Evolutionary conservation across 2,113 vertebrate genomes (phyloP), one percentile per base, ranked within the genome.

Genomic region (Boulengeromyrus knoepffleri): DNA sequence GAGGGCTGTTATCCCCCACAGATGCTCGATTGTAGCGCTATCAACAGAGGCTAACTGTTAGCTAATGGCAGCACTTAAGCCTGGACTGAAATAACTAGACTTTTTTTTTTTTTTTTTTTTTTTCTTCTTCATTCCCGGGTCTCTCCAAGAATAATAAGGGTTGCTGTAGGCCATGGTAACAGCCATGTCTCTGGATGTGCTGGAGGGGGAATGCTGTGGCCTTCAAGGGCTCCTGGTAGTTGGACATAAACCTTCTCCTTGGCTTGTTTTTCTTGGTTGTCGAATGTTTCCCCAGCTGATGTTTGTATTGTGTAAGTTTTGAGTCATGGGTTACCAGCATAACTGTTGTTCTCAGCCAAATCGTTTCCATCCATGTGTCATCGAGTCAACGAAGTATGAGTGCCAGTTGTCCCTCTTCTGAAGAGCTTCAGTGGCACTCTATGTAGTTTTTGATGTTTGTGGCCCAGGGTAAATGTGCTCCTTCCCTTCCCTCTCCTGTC

Each of bases 401-500:
- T 36, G 47, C 13, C 27, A 56, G 85, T 53, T 17, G 10, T 88
- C 56, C 31, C 62, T 53, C 17, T 89, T 21, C 27, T 83, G 36
- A 53, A 49, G 47, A 15, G 36, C 58, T 50, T 39, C 13, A 39
- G 83, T 50, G n/a, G 17, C 19, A 39, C 3, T 49, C 56, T 42
- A 3, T 27, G 77, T 24, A 9, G 49, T 21, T 46, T 89, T 58
- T 89, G 89, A 85, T 27, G 15, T n/a, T 5, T 49, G 88, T 46
- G 19, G 74, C 31, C 3, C 21, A 13, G 88, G 21, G 3, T 84
- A 19, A 83, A 58, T 46, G 31, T 24, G 88, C 47, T 49, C 9
- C 13, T 77, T 88, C 3, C n/a, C 17, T 88, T 88, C 92, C 90
- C 89, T 10, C 50, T 46, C 62, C 27, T 39, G 91, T 90, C 42